Conservation (phyloP, 2,113 vertebrate species). For the Phylloscopus whistleri region DNA sequence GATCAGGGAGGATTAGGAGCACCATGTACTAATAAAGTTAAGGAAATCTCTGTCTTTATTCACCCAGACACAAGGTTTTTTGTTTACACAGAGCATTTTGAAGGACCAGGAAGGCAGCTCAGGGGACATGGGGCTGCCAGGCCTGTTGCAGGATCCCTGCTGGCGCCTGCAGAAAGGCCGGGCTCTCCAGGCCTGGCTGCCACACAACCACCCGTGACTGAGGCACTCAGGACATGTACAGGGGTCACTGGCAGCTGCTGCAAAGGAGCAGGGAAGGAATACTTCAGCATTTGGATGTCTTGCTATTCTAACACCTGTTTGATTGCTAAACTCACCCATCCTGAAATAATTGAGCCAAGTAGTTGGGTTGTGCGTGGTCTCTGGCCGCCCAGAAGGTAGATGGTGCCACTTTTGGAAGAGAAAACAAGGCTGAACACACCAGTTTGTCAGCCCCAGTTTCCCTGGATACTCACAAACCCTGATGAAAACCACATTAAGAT, state of each 20-base stretch:
- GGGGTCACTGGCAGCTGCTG: not conserved
- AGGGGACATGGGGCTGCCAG: not conserved
- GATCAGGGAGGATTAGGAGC: not conserved
- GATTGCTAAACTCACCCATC: not conserved
- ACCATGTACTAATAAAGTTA: not conserved
- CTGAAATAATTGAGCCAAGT: not conserved
- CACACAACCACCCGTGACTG: rapidly evolving
- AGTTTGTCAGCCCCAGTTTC: not conserved
- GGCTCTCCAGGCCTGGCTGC: rapidly evolving
- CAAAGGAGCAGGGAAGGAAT: not conserved
- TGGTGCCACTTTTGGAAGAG: not conserved
- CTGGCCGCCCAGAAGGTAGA: not conserved
- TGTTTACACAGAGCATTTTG: not conserved
- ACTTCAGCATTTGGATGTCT: not conserved
- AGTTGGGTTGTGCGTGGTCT: rapidly evolving
- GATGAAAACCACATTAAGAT: conserved; percentile 33
- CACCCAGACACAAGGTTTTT: not conserved
- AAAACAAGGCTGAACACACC: not conserved
- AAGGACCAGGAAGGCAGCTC: not conserved
- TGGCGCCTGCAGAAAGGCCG: rapidly evolving
- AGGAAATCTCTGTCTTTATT: not conserved
- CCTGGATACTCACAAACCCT: not conserved
- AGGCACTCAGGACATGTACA: not conserved
- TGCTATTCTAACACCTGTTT: not conserved
- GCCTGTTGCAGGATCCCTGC: not conserved